These are phyloP conservation scores for Apotomis turbidana DNA, from an alignment of 2,888 invertebrate genomes.

Conservation along the genomic window DNA sequence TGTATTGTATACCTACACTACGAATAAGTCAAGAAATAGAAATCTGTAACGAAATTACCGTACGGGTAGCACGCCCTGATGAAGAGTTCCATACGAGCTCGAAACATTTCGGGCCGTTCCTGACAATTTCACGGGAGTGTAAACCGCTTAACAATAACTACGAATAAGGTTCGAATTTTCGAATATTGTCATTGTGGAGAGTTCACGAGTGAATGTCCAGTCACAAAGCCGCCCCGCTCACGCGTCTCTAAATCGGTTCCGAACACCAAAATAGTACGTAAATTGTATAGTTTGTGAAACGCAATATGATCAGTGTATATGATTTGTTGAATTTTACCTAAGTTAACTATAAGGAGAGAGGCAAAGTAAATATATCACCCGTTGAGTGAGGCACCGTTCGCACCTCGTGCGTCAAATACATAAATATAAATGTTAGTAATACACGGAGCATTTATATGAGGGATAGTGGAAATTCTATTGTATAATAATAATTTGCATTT, in stretches of 20 bases:
- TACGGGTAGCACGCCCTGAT: no score
- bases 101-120: no score
- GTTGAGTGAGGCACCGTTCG: constrained; percentile 78
- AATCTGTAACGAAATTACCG: no score
- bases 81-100: no score
- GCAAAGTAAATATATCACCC: constrained; percentile 66
- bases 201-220: constrained; percentile 11
- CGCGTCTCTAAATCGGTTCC: constrained; percentile 65
- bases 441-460: constrained; percentile 69
- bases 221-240: constrained; percentile 23
- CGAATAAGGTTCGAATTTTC: no score
- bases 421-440: constrained; percentile 56
- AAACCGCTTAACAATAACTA: no score
- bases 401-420: constrained; percentile 57
- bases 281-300: constrained; percentile 73
- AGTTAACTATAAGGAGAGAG: constrained; percentile 49
- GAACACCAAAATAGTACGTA: constrained; percentile 79
- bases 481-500: constrained; percentile 65
- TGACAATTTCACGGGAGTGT: no score
- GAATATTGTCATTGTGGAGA: not conserved
- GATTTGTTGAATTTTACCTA: constrained; percentile 70
- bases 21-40: no score
- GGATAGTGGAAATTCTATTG: constrained; percentile 62
- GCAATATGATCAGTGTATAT: constrained; percentile 75
- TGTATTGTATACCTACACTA: no score